Evolutionary conservation across 1,140 invertebrate species (phyloP), one percentile per base, ranked within the genome.

Genomic region (Drosophila setifemur): DNA sequence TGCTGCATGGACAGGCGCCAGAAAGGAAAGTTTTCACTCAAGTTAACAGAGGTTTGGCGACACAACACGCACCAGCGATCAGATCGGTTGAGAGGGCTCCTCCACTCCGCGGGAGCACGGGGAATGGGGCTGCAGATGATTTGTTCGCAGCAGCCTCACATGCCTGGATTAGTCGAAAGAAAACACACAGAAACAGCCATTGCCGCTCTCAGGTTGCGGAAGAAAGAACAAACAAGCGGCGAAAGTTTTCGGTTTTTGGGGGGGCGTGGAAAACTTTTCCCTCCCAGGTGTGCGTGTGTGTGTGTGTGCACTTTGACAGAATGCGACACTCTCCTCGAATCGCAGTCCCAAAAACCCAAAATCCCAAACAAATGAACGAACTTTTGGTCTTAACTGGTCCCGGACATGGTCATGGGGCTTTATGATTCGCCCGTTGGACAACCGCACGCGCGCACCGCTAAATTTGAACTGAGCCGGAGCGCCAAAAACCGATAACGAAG

Each of bases 401-500:
- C n/a, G n/a, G n/a, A n/a, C n/a, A n/a, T n/a, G n/a, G n/a, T n/a
- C n/a, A n/a, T n/a, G n/a, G n/a, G n/a, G n/a, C n/a, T n/a, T n/a
- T n/a, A n/a, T n/a, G n/a, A n/a, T 42, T 33, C 23, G 8, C 43
- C 49, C 42, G 45, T 14, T 39, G 31, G 42, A 48, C 64, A 75
- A 85, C 75, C 81, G 75, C 57, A 85, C 81, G 72, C 81, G 81
- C 75, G 71, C 67, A 57, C 57, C 55, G 75, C 72, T 63, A 67
- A 69, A 69, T 86, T 81, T 73, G 81, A 85, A 85, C 81, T 85
- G 81, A 33, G 16, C 40, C 43, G 47, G 35, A 47, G 75, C 70
- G 70, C 57, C 68, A 73, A 71, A n/a, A 64, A 72, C 48, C 44
- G 40, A 73, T 14, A 37, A 31, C 26, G 35, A 58, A 50, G 28